phyloP scores from a whole-genome alignment of 2,888 invertebrate genomes.

The Drosophila antonietae region DNA sequence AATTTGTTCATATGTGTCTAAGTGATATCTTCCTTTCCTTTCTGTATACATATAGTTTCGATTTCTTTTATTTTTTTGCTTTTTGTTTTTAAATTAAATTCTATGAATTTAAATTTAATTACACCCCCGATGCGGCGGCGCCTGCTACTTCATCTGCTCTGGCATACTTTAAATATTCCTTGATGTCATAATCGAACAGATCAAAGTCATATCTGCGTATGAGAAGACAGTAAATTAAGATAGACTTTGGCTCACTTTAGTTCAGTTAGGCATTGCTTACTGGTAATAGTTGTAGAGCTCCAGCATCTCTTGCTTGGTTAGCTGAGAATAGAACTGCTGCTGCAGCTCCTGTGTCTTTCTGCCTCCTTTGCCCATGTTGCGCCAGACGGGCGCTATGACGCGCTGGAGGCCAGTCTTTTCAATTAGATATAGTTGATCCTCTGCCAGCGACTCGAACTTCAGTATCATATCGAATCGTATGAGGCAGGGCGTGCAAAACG shows the following conservation, averaged over 20 bases:
- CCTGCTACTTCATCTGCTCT: slow-evolving; percentile 44
- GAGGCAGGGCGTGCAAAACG: slow-evolving; percentile 94
- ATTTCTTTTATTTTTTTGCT: slow-evolving; percentile 6
- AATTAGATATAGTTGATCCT: slow-evolving; percentile 93
- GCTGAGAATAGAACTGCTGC: slow-evolving; percentile 90
- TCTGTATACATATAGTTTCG: background rate
- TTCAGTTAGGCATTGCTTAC: slow-evolving; percentile 83
- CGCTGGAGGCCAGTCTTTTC: slow-evolving; percentile 90
- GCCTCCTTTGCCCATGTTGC: slow-evolving; percentile 91
- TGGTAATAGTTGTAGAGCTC: slow-evolving; percentile 92
- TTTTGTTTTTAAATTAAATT: slow-evolving; percentile 39
- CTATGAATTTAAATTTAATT: slow-evolving; percentile 46
- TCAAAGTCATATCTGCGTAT: slow-evolving; percentile 92
- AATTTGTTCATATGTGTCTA: slow-evolving; percentile 62
- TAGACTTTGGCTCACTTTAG: background rate
- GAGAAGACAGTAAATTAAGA: background rate
- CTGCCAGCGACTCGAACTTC: slow-evolving; percentile 93
- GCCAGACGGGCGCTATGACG: slow-evolving; percentile 92
- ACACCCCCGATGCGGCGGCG: slow-evolving; percentile 52
- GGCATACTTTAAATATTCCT: slow-evolving; percentile 87
- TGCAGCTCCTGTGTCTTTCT: slow-evolving; percentile 90
- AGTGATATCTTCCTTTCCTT: slow-evolving; percentile 20
- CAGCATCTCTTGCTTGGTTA: slow-evolving; percentile 90
- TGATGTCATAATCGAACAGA: slow-evolving; percentile 92
- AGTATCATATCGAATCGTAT: slow-evolving; percentile 92